Evolutionary conservation across 2,797 vertebrate species (phyloP).

Genomic region (Buphagus erythrorhynchus): DNA sequence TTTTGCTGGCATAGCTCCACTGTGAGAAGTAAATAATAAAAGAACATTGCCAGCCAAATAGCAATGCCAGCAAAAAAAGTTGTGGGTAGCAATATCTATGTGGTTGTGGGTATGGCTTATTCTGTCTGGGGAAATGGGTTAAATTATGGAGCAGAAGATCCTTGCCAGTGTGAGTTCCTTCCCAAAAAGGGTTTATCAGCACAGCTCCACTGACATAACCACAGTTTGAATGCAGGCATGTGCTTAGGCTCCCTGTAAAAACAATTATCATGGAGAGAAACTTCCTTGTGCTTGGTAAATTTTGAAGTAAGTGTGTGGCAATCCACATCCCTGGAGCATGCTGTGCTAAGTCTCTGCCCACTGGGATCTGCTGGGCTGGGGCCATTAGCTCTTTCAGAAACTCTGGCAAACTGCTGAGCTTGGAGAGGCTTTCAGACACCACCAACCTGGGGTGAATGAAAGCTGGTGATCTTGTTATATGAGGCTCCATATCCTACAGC

Average conservation of each 20-base stretch:
- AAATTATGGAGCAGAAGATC: background rate
- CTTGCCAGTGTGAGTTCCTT: background rate
- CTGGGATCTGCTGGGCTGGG: background rate
- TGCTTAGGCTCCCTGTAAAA: background rate
- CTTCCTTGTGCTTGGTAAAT: background rate
- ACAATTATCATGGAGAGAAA: background rate
- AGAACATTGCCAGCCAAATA: background rate
- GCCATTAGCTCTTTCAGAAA: background rate
- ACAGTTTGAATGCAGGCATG: background rate
- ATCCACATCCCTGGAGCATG: background rate
- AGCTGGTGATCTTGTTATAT: background rate
- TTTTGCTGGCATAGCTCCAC: background rate
- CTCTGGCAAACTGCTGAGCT: background rate
- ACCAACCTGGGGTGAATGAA: background rate
- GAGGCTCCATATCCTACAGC: background rate
- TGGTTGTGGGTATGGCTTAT: background rate
- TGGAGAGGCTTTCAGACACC: background rate
- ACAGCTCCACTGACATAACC: background rate
- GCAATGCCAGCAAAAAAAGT: background rate
- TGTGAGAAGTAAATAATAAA: background rate
- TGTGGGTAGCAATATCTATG: background rate
- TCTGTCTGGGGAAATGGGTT: background rate
- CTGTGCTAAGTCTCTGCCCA: background rate
- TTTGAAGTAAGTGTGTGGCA: background rate
- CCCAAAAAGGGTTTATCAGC: background rate